Evolutionary conservation across 2,888 invertebrate genomes (phyloP), one percentile per base, ranked within the genome.

Genomic region (Lingula anatina): DNA sequence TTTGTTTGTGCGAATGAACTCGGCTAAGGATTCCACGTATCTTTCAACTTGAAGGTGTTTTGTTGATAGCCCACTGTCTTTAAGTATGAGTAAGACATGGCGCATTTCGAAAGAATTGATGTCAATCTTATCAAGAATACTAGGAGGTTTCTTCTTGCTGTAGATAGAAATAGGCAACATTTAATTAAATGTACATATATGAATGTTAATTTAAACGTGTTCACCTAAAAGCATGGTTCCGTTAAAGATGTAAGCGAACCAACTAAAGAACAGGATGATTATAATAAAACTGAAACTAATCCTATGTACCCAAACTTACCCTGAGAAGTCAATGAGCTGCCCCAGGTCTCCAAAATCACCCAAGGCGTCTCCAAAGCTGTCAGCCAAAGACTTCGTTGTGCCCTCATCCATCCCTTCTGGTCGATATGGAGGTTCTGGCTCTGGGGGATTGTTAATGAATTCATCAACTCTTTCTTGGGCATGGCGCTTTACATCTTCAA

Each of bases 401-500:
- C 31, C 31, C 15, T 31, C 31, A 12, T 9, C 31, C 31, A 31
- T 31, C 15, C 31, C 31, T 31, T 9, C 9, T 12, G 31, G 31
- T 15, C 31, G 9, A 31, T 31, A 31, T 9, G 31, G 9, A 9
- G 15, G 15, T 12, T 31, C 31, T 9, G 31, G 31, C 9, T 31
- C 31, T 12, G 31, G 31, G 9, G 9, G 9, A 31, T 9, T 12
- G 31, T 12, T 9, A 9, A 12, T 15, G 15, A 31, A 31, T 15
- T 31, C 31, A 9, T 31, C 31, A 9, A 31, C 15, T 9, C 31
- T 9, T 12, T 31, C 31, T 31, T 31, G 9, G 15, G 9, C 9
- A 12, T 31, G 9, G 15, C 31, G 31, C 15, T 45, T 41, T 2
- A 52, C 28, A 9, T 53, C 27, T 1, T 40, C 40, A 18, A 45